Conservation (phyloP, 2,888 invertebrate genomes). For the Macaria notata region DNA sequence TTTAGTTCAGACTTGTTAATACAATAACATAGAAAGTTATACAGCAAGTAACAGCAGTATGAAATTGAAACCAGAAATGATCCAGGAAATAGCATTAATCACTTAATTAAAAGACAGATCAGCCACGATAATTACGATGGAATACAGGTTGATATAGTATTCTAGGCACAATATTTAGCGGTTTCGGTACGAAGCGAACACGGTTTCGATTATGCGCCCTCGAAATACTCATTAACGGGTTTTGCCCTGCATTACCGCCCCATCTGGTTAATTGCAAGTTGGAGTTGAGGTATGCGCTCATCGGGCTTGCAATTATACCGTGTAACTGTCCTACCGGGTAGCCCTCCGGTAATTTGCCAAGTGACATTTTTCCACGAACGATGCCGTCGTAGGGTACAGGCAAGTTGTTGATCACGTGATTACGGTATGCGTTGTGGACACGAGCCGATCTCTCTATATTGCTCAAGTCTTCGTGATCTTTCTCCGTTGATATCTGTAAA, state of each 20-base stretch:
- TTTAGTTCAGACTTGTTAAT: too few relatives aligned
- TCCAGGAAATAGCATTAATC: neutral
- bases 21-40: too few relatives aligned
- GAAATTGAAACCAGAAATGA: too few relatives aligned
- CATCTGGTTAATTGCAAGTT: slow-evolving; percentile 25
- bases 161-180: slow-evolving; percentile 28
- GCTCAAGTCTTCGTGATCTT: slow-evolving; percentile 2
- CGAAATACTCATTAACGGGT: slow-evolving; percentile 22
- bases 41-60: too few relatives aligned
- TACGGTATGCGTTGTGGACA: slow-evolving; percentile 11
- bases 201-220: slow-evolving; percentile 24
- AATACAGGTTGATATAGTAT: slow-evolving; percentile 29
- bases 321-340: slow-evolving; percentile 13
- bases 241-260: slow-evolving; percentile 16
- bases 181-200: slow-evolving; percentile 22
- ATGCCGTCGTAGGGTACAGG: slow-evolving; percentile 11
- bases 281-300: slow-evolving; percentile 14
- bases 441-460: slow-evolving; percentile 8
- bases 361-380: slow-evolving; percentile 5
- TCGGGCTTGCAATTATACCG: slow-evolving; percentile 5
- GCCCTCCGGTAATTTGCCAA: slow-evolving; percentile 12
- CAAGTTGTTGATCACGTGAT: slow-evolving; percentile 15
- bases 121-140: slow-evolving; percentile 6
- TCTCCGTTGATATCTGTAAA: neutral
- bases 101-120: neutral